A percentile compares a stretch with the other conserved stretches of the same genome.
Conservation (phyloP, 2,797 vertebrate genomes). For the Okamejei kenojei region DNA sequence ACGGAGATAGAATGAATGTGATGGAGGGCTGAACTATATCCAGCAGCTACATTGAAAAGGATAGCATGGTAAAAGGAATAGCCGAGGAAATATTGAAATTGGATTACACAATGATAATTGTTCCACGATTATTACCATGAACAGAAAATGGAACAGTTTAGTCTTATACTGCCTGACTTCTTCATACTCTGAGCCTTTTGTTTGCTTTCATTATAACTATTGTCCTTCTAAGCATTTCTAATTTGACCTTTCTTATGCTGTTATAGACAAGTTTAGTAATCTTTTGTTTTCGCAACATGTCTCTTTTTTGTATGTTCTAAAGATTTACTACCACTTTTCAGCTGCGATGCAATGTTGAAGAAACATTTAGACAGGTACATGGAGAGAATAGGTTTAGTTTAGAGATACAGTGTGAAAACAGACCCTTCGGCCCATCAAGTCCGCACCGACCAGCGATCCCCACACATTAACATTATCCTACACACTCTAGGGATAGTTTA, state of each 20-base stretch:
- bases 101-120: not conserved
- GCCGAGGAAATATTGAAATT: not conserved
- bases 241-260: not conserved
- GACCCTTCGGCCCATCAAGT: no score
- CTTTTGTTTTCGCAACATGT: not conserved
- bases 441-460: no score
- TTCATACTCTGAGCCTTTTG: not conserved
- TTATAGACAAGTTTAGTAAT: not conserved
- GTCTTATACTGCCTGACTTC: not conserved
- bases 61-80: no score
- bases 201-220: not conserved
- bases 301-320: not conserved
- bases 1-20: not conserved
- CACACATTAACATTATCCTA: no score
- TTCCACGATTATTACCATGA: not conserved
- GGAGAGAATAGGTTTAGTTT: no score
- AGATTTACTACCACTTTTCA: not conserved
- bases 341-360: not conserved
- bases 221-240: not conserved
- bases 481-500: no score
- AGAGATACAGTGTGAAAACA: no score
- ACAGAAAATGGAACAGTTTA: not conserved
- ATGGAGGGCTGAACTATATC: not conserved
- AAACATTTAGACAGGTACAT: no score
- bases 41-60: no score